A percentile compares a stretch with the other conserved stretches of the same genome.
phyloP scores from a whole-genome alignment of 2,113 vertebrate species.

The Tichodroma muraria region DNA sequence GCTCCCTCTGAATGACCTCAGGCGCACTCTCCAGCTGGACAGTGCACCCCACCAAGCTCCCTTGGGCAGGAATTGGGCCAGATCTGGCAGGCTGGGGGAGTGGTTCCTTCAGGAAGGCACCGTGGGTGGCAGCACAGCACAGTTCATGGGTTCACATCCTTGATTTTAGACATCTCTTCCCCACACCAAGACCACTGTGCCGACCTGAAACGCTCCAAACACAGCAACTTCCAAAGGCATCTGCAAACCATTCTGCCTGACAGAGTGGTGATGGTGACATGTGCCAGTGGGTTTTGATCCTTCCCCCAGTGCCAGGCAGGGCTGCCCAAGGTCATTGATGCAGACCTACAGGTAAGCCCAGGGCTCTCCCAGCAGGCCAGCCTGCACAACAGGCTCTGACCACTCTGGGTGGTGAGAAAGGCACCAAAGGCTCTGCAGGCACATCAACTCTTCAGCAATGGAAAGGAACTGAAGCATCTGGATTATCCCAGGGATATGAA shows the following conservation, averaged over 20 bases:
- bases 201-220: neutral
- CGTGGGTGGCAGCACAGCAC: rapidly evolving
- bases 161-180: neutral
- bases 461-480: neutral
- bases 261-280: neutral
- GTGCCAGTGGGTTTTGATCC: neutral
- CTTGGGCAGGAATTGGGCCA: neutral
- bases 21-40: neutral
- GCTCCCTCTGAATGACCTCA: neutral
- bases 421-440: neutral
- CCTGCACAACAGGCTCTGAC: neutral
- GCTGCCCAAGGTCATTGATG: neutral
- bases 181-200: neutral
- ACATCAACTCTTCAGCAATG: neutral
- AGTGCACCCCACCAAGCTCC: neutral
- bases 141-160: neutral
- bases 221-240: neutral
- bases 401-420: neutral
- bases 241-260: neutral
- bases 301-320: neutral
- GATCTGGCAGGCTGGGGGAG: neutral
- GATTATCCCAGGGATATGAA: neutral
- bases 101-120: neutral
- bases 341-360: neutral
- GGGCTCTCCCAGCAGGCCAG: rapidly evolving